Base-by-base conservation (phyloP, 2,888 invertebrate genomes). In the Abscondita cerata region DNA sequence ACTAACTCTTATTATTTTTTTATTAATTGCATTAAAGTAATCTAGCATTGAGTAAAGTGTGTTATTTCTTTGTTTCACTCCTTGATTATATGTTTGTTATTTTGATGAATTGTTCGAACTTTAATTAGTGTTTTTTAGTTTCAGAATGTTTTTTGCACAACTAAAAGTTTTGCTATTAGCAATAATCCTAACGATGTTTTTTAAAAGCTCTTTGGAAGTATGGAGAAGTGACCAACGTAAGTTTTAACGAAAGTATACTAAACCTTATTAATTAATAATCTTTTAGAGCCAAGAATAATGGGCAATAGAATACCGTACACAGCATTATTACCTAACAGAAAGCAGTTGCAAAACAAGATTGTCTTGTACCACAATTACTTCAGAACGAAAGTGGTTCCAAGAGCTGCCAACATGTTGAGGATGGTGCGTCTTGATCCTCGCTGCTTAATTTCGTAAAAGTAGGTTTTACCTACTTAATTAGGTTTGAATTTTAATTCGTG, bases 311-410 rank as follows among this genome's bases (percentile, higher is more conserved):
- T 87, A 65, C 84, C 86, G 47, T 75, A 80, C 66, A 81, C 83
- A 67, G 84, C 84, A 1, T 76, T 91, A 69, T 81, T 82, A 61
- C 85, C 90, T 0, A 79, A 81, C 52, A 83, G 85, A 67, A 79
- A 83, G 59, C 83, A 84, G 58, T 87, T 91, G 12, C 87, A 88
- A 72, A 83, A 85, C 66, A 91, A 90, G 80, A 90, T 93, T 67
- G 88, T 90, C 1, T 82, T 86, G 16, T 89, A 89, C 71, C 92
- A 92, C 77, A 92, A 93, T 76, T 88, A 87, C 76, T 91, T 92
- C 76, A 85, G 93, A 52, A 85, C 88, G 1, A 87, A 86, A 78
- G 92, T 92, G 25, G 81, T 84, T 60, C 93, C 93, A 0, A 81
- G 85, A 33, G 90, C 92, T 12, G 84, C 90, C n/a, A 91, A 93